Evolutionary conservation across 2,888 invertebrate genomes (phyloP).

Genomic region (Macrophya annulata): DNA sequence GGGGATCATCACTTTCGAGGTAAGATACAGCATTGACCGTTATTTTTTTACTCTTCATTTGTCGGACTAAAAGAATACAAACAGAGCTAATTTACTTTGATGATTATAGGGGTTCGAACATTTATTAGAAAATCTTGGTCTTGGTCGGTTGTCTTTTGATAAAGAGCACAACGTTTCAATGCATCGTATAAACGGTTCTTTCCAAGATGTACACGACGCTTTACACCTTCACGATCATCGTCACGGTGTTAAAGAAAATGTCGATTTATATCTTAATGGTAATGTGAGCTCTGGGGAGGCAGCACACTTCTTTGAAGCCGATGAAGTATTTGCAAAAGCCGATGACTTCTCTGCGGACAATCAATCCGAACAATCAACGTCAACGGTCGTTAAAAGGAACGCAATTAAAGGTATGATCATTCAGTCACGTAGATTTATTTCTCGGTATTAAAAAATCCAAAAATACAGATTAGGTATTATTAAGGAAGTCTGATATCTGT

Average conservation of each 20-base stretch:
- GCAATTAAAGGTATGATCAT: background rate
- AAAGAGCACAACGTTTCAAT: constrained; percentile 81
- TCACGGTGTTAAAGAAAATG: constrained; percentile 69
- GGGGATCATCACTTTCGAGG: constrained; percentile 83
- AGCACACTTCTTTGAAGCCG: constrained; percentile 30
- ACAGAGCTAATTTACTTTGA: background rate
- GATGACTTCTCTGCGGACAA: background rate
- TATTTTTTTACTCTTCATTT: no score
- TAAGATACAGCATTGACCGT: constrained; percentile 72
- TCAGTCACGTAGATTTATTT: no score
- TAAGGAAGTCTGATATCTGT: background rate
- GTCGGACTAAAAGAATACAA: background rate
- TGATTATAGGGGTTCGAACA: constrained; percentile 85
- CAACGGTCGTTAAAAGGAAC: constrained; percentile 32
- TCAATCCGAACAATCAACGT: background rate
- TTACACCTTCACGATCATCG: constrained; percentile 80
- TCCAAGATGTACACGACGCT: constrained; percentile 81
- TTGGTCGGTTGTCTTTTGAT: constrained; percentile 84
- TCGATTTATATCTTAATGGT: background rate
- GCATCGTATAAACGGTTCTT: constrained; percentile 81
- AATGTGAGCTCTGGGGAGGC: constrained; percentile 15
- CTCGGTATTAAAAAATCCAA: no score
- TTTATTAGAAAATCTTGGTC: constrained; percentile 84
- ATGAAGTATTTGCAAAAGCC: background rate
- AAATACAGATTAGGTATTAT: background rate